Evolutionary conservation across 2,797 vertebrate species (phyloP).

Genomic region (Helarctos malayanus): DNA sequence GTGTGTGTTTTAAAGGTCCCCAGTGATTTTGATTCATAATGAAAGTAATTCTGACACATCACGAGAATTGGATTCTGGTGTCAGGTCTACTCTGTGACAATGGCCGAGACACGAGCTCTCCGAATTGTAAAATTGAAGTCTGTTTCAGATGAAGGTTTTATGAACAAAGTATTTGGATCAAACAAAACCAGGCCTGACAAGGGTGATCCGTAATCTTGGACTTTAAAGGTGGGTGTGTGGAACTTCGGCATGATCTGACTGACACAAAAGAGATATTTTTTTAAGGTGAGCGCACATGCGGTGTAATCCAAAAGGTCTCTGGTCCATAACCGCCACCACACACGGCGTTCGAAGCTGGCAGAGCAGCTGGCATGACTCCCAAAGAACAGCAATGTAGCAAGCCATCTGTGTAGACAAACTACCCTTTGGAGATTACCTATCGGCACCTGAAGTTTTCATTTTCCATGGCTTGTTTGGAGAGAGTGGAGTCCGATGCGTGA

Average conservation of each 20-base stretch:
- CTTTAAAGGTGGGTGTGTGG: neutral
- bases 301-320: neutral
- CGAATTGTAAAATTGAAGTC: neutral
- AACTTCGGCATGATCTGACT: neutral
- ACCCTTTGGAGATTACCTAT: neutral
- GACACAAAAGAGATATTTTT: neutral
- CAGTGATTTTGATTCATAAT: constrained; percentile 2
- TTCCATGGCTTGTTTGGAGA: neutral
- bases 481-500: neutral
- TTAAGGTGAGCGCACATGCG: neutral
- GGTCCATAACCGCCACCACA: no score
- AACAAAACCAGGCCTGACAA: neutral
- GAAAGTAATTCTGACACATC: constrained; percentile 41
- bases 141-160: neutral
- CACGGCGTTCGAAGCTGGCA: neutral
- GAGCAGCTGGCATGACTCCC: neutral
- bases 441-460: neutral
- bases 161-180: neutral
- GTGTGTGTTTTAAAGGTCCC: neutral
- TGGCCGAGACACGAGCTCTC: neutral
- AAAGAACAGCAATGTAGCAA: neutral
- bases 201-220: neutral
- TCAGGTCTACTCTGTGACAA: neutral
- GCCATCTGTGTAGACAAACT: neutral
- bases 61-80: neutral